These are phyloP conservation scores for Lanistes nyassanus DNA, from an alignment of 1,140 invertebrate genomes.

Conservation along the genomic window DNA sequence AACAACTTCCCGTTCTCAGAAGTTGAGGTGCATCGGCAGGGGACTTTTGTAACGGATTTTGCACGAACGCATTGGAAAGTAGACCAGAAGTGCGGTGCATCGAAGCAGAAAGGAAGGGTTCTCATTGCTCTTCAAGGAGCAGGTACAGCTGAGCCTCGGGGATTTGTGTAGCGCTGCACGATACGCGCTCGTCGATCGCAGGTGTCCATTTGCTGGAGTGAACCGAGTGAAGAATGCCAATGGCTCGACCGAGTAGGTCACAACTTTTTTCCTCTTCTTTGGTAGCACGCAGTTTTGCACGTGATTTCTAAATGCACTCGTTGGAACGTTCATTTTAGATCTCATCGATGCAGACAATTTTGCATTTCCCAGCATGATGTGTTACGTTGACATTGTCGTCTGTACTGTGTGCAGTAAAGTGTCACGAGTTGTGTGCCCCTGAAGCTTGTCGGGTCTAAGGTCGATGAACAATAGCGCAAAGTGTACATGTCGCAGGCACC, in stretches of 20 bases:
- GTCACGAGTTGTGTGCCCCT: constrained; percentile 20
- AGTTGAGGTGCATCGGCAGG: constrained; percentile 9
- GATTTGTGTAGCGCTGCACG: constrained; percentile 14
- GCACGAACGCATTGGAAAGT: constrained; percentile 17
- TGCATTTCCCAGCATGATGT: too few relatives aligned
- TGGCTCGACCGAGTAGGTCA: constrained; percentile 30
- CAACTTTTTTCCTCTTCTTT: constrained; percentile 16
- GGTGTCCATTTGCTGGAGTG: constrained; percentile 20
- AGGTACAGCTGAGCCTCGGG: constrained; percentile 2
- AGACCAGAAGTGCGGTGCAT: neutral
- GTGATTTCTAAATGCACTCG: too few relatives aligned
- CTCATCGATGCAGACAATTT: too few relatives aligned
- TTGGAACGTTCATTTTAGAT: too few relatives aligned
- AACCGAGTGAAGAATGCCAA: constrained; percentile 26
- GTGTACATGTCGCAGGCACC: too few relatives aligned
- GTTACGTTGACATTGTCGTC: too few relatives aligned
- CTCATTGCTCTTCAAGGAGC: constrained; percentile 5
- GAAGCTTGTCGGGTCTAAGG: neutral
- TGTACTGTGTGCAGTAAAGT: too few relatives aligned
- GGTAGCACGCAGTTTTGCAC: neutral
- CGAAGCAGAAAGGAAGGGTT: neutral
- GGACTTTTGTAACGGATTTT: constrained; percentile 2
- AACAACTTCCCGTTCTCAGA: constrained; percentile 26
- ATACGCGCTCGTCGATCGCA: constrained; percentile 15
- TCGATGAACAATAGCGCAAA: constrained; percentile 6